phyloP scores from a whole-genome alignment of 2,888 invertebrate genomes.

The Nipponacmea schrenckii region DNA sequence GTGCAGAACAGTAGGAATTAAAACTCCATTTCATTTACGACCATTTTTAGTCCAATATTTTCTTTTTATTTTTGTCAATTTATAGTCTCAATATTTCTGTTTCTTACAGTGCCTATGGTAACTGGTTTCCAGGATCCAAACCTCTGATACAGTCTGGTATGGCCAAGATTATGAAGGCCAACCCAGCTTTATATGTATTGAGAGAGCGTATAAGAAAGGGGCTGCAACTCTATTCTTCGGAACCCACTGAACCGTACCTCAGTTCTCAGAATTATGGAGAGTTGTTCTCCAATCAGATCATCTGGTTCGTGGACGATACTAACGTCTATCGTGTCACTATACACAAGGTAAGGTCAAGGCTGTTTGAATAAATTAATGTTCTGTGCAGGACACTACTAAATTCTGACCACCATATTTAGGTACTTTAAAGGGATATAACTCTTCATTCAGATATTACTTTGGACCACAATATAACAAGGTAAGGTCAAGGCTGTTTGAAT shows the following conservation, averaged over 20 bases:
- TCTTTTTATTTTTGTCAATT: too few relatives aligned
- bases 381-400: too few relatives aligned
- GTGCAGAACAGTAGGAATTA: too few relatives aligned
- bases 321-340: conserved; percentile 99
- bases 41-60: too few relatives aligned
- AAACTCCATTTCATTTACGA: too few relatives aligned
- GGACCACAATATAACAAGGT: too few relatives aligned
- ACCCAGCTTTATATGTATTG: conserved; percentile 96
- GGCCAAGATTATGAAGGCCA: conserved; percentile 99
- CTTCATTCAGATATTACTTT: too few relatives aligned
- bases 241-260: conserved; percentile 98
- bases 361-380: background rate
- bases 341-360: conserved; percentile 77
- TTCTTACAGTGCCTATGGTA: conserved; percentile 86
- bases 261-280: conserved; percentile 99
- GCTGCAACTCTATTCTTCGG: conserved; percentile 95
- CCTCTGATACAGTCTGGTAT: conserved; percentile 98
- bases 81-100: too few relatives aligned
- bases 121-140: conserved; percentile 99
- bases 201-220: conserved; percentile 99
- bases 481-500: too few relatives aligned
- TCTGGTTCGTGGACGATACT: conserved; percentile 99
- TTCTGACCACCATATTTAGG: too few relatives aligned
- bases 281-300: conserved; percentile 99
- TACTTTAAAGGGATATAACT: too few relatives aligned